A percentile compares a stretch with the other conserved stretches of the same genome.
Conservation (phyloP, 2,113 vertebrate species). For the Rattus rattus region DNA sequence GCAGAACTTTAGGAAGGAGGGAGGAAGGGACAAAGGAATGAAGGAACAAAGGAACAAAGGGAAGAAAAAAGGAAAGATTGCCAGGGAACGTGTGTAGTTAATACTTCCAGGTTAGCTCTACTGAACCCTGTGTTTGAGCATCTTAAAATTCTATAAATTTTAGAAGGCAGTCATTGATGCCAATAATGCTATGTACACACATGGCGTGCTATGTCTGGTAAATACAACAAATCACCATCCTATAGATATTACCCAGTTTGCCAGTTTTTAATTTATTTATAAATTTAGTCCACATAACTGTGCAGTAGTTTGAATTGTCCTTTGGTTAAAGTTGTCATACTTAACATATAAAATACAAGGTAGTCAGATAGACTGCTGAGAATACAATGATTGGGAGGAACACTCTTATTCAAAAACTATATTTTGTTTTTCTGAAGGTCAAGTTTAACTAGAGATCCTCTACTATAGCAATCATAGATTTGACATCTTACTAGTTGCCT, state of each 20-base stretch:
- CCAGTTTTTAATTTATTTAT: not conserved
- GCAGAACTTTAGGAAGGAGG: not conserved
- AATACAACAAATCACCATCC: not conserved
- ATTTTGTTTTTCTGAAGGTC: slow-evolving; percentile 11
- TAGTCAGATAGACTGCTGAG: not conserved
- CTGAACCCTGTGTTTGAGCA: not conserved
- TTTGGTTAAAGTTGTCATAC: not conserved
- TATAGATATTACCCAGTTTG: not conserved
- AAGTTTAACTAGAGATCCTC: not conserved
- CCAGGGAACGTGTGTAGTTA: not conserved
- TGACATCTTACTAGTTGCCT: not conserved
- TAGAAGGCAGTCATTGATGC: not conserved
- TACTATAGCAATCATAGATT: not conserved
- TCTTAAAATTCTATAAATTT: not conserved
- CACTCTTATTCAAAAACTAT: not conserved
- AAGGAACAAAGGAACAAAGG: too few relatives aligned
- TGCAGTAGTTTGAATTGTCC: not conserved
- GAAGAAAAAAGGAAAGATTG: not conserved
- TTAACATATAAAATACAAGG: not conserved
- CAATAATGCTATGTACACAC: not conserved
- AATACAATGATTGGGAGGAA: not conserved
- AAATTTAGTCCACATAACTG: slow-evolving; percentile 30
- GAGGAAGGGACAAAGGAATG: too few relatives aligned
- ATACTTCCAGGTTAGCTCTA: not conserved
- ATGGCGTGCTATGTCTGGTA: not conserved